Conservation (phyloP, 2,888 invertebrate genomes). For the Yponomeuta plumbellus region DNA sequence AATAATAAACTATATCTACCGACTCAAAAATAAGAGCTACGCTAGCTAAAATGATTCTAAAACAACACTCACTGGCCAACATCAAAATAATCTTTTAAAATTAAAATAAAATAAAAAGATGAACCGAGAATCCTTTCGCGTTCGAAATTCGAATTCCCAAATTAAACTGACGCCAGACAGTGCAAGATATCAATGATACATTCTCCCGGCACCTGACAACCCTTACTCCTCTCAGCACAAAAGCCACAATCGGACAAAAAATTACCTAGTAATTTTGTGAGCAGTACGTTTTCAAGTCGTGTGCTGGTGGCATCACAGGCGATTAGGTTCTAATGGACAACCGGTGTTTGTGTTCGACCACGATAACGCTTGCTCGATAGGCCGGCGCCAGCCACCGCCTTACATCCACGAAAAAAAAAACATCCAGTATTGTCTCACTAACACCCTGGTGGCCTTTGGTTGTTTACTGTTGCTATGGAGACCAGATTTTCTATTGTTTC, state of each 20-base stretch:
- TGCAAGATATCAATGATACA: background rate
- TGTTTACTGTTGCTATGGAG: background rate
- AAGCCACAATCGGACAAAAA: background rate
- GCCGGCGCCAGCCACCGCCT: slow-evolving; percentile 73
- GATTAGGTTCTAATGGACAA: slow-evolving; percentile 78
- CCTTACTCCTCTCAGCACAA: background rate
- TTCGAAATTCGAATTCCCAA: background rate
- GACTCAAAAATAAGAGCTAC: too few species aligned
- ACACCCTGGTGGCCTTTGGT: background rate
- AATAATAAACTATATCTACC: too few species aligned
- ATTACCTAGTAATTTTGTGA: background rate
- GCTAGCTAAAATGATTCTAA: background rate
- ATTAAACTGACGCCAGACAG: background rate
- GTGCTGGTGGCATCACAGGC: slow-evolving; percentile 72
- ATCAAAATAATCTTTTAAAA: background rate
- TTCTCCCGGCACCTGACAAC: background rate
- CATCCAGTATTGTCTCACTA: slow-evolving; percentile 22
- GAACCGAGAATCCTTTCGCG: background rate
- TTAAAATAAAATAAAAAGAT: background rate
- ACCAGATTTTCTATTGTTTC: background rate
- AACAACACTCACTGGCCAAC: background rate
- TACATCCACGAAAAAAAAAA: slow-evolving; percentile 38
- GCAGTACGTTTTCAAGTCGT: slow-evolving; percentile 39
- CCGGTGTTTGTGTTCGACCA: slow-evolving; percentile 67
- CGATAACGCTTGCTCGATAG: slow-evolving; percentile 70